Conservation (phyloP, 2,113 vertebrate species). For the Gadus chalcogrammus region DNA sequence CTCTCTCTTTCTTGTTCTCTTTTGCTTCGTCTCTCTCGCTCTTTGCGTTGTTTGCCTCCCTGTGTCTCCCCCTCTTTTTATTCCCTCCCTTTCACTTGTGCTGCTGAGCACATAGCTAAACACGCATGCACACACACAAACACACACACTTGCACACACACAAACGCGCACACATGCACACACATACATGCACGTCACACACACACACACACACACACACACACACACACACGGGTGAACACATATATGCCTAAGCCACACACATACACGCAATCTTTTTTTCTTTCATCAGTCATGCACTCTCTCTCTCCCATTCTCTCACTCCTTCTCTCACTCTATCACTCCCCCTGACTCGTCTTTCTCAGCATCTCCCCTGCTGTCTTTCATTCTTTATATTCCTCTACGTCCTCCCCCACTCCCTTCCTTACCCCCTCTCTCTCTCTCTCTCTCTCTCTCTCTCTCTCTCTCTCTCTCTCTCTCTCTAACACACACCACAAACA, state of each 20-base stretch:
- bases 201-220: constrained; percentile 9
- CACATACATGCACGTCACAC: constrained; percentile 6
- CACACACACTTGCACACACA: background rate
- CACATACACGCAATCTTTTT: background rate
- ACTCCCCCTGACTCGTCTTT: constrained; percentile 67
- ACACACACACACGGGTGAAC: constrained; percentile 9
- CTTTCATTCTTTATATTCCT: constrained; percentile 71
- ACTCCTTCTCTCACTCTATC: constrained; percentile 42
- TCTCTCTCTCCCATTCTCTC: constrained; percentile 34
- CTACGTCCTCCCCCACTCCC: constrained; percentile 32
- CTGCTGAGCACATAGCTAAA: constrained; percentile 41
- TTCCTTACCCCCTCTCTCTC: constrained; percentile 21
- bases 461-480: constrained; percentile 27
- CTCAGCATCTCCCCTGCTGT: constrained; percentile 67
- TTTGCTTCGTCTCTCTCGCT: background rate
- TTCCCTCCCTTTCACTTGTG: constrained; percentile 56
- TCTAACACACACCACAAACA: constrained; percentile 5
- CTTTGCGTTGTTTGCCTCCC: background rate
- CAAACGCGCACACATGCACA: constrained; percentile 19
- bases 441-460: constrained; percentile 26
- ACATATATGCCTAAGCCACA: constrained; percentile 5
- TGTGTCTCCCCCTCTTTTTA: background rate
- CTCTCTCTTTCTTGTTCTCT: constrained; percentile 19
- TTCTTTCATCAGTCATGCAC: constrained; percentile 50
- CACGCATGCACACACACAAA: constrained; percentile 12